Evolutionary conservation across 2,113 vertebrate genomes (phyloP).

Genomic region (Xiphophorus couchianus): DNA sequence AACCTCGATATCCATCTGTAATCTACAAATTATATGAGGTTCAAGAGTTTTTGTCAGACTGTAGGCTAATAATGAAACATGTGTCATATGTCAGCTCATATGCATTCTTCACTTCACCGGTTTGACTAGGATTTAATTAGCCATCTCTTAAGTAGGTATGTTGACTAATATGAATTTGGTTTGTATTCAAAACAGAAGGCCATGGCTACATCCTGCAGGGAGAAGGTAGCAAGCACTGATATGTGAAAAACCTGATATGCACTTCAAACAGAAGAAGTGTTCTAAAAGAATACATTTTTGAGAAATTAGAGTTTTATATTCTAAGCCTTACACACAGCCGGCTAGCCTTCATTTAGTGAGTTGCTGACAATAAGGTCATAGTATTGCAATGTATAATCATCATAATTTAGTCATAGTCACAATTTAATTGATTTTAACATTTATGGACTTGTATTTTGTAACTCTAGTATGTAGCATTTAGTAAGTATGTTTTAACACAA

Average conservation of each 20-base stretch:
- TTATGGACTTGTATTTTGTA: neutral
- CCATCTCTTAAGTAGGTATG: constrained; percentile 26
- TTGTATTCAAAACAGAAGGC: constrained; percentile 3
- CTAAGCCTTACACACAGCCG: too few species aligned
- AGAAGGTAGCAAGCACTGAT: neutral
- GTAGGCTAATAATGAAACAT: constrained; percentile 56
- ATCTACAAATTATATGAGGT: constrained; percentile 56
- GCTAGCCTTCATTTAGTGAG: too few species aligned
- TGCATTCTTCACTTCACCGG: constrained; percentile 48
- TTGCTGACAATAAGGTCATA: too few species aligned
- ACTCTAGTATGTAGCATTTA: too few species aligned
- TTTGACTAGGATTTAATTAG: constrained; percentile 47
- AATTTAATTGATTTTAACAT: neutral
- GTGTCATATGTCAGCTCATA: constrained; percentile 71
- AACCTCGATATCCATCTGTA: constrained; percentile 61
- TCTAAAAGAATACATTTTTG: too few species aligned
- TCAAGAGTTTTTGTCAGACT: constrained; percentile 51
- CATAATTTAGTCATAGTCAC: too few species aligned
- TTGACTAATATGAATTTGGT: constrained; percentile 18
- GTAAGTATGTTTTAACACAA: neutral
- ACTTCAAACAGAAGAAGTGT: too few species aligned
- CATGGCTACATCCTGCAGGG: neutral
- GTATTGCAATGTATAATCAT: too few species aligned
- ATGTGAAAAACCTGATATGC: too few species aligned
- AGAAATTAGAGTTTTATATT: too few species aligned